phyloP scores from a whole-genome alignment of 2,797 vertebrate genomes.

The Synanceia verrucosa region DNA sequence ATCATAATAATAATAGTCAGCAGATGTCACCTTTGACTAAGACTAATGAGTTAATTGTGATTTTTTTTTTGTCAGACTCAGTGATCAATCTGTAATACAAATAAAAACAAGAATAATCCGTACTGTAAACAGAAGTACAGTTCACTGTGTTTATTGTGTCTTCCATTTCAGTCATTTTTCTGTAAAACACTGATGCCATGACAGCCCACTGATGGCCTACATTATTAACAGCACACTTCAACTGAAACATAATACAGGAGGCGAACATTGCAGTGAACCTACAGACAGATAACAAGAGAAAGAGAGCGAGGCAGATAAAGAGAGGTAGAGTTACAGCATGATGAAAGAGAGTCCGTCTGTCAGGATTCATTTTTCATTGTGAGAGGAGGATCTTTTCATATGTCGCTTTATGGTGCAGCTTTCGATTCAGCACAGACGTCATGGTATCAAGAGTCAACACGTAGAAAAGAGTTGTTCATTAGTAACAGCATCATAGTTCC shows the following conservation, averaged over 20 bases:
- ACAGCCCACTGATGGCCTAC: conserved; percentile 73
- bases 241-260: conserved; percentile 48
- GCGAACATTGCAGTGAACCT: conserved; percentile 17
- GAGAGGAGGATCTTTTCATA: background rate
- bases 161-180: too few relatives aligned
- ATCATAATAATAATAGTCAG: too few relatives aligned
- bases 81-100: too few relatives aligned
- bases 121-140: background rate
- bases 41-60: too few relatives aligned
- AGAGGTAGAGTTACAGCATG: conserved; percentile 17
- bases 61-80: too few relatives aligned
- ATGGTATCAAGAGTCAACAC: background rate
- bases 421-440: conserved; percentile 1
- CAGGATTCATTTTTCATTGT: background rate
- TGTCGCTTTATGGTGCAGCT: background rate
- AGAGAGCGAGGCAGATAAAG: conserved; percentile 19
- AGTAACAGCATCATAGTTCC: background rate
- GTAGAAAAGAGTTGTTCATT: background rate
- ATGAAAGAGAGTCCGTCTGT: background rate
- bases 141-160: too few relatives aligned
- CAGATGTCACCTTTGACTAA: too few relatives aligned
- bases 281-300: conserved; percentile 27
- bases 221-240: conserved; percentile 72
- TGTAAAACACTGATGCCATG: too few relatives aligned
- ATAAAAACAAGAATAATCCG: background rate